Conservation (phyloP, 2,888 invertebrate species). For the Stenichneumon culpator region DNA sequence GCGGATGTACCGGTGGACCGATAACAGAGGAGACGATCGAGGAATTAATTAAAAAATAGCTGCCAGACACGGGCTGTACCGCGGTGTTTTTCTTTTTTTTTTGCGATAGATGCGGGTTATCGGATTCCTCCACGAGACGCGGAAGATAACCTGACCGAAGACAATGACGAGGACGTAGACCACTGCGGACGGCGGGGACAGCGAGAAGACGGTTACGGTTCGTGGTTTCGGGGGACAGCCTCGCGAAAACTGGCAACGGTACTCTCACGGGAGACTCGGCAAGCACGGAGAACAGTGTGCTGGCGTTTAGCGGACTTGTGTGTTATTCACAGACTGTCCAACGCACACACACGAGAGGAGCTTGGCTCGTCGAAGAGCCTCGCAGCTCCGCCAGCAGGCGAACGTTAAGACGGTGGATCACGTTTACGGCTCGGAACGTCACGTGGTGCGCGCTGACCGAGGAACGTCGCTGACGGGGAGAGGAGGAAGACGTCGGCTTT, state of each 20-base stretch:
- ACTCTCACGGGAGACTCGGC: conserved; percentile 52
- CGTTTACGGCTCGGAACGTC: conserved; percentile 53
- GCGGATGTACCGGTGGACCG: background rate
- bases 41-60: background rate
- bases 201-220: conserved; percentile 42
- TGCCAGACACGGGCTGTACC: background rate
- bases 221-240: conserved; percentile 55
- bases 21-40: background rate
- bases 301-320: conserved; percentile 9
- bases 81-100: background rate
- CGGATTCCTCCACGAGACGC: background rate
- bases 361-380: conserved; percentile 35
- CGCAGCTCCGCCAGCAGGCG: conserved; percentile 18
- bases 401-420: conserved; percentile 40
- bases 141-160: conserved; percentile 40
- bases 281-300: conserved; percentile 27
- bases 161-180: conserved; percentile 32
- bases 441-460: conserved; percentile 46
- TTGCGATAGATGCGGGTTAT: background rate
- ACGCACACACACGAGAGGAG: background rate
- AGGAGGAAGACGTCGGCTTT: background rate
- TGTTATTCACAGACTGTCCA: conserved; percentile 8
- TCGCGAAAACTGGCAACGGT: conserved; percentile 64
- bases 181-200: conserved; percentile 21
- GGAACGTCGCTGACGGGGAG: conserved; percentile 32